Evolutionary conservation across 1,140 invertebrate species (phyloP), one percentile per base, ranked within the genome.

Genomic region (Leguminivora glycinivorella): DNA sequence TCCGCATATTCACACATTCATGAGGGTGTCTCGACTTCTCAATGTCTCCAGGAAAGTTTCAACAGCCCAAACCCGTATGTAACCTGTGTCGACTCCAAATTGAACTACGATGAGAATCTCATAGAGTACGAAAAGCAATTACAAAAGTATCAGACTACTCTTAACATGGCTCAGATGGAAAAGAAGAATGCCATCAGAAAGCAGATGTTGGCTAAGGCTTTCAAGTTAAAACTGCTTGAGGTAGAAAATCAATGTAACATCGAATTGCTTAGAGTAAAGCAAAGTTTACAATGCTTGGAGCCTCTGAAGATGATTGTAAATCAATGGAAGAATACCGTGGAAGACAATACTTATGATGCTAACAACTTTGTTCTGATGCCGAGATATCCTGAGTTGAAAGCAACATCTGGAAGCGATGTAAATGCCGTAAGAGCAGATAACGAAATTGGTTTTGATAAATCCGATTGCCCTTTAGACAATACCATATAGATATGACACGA

Each of bases 181-280:
- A 91, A 91, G 72, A 90, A 88, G 72, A 88, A 91, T 74, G 87
- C 87, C 19, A 90, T 91, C 25, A 78, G 88, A 74, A 91, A 91
- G 70, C 90, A 92, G 82, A 91, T 92, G 80, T 79, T 92, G 29
- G 78, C 90, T 17, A 90, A 89, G 77, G 89, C 91, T 71, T 93
- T 89, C 72, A 91, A 87, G 74, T 63, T 90, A 14, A 89, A 92
- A 71, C 77, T 93, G 43, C 69, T 93, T 26, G 92, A 93, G 85
- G 89, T 93, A 4, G 92, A 93, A 85, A 93, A 92, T 79, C 92
- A 93, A 84, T 93, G 92, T 78, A 93, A 93, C 74, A 84, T 93
- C 71, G 93, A 93, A 79, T 76, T 93, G 43, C 75, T 92, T 31
- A 79, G 92, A 66, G 90, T 93, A 9, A 92, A 92, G 75, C 92